These are phyloP conservation scores for Adoxophyes honmai DNA, from an alignment of 1,140 invertebrate genomes.

Conservation along the genomic window DNA sequence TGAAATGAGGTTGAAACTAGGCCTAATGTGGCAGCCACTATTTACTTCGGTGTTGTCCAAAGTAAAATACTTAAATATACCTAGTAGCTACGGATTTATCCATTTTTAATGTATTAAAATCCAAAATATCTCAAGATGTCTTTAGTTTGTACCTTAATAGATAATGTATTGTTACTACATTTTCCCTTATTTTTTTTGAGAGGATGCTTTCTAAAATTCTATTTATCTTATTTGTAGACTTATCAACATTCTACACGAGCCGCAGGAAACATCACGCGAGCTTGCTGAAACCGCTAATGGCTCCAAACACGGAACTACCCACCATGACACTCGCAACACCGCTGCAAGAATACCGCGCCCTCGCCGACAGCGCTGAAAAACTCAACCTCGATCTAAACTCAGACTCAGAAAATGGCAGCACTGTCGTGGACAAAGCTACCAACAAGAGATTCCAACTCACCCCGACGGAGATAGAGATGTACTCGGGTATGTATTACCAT, in stretches of 20 bases:
- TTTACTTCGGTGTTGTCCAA: too few species aligned
- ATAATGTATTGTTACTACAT: too few species aligned
- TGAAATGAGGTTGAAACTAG: too few species aligned
- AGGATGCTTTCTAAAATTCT: too few species aligned
- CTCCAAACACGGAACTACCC: constrained; percentile 23
- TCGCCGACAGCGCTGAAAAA: constrained; percentile 19
- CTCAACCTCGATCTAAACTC: constrained; percentile 12
- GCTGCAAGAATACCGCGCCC: constrained; percentile 25
- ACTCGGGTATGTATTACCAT: constrained; percentile 37
- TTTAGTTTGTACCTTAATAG: too few species aligned
- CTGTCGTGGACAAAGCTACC: constrained; percentile 22
- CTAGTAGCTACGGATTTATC: too few species aligned
- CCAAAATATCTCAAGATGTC: too few species aligned
- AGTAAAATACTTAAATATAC: too few species aligned
- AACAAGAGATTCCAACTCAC: constrained; percentile 29
- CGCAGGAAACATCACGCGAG: constrained; percentile 40
- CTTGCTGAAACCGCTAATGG: constrained; percentile 36
- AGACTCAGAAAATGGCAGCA: constrained; percentile 30
- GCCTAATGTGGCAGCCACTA: too few species aligned
- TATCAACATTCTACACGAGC: constrained; percentile 31
- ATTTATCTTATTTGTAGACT: constrained; percentile 36
- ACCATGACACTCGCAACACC: constrained; percentile 25
- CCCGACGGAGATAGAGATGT: constrained; percentile 42
- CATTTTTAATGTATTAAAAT: too few species aligned
- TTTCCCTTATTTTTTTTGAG: too few species aligned